Evolutionary conservation across 1,140 invertebrate genomes (phyloP).

Genomic region (Listronotus oregonensis): DNA sequence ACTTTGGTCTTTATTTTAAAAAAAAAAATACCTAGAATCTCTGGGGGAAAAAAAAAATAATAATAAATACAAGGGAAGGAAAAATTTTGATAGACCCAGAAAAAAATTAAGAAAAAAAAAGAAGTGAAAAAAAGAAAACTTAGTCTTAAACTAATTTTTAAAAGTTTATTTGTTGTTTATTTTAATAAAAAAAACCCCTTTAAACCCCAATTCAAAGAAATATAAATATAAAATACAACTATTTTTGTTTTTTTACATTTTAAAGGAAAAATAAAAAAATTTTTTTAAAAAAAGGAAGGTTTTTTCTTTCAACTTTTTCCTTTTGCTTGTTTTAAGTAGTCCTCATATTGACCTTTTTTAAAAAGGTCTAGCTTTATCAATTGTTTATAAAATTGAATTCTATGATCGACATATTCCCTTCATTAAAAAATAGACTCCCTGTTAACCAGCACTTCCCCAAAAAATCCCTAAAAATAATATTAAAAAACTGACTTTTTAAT

Average conservation of each 20-base stretch:
- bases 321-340: slow-evolving; percentile 59
- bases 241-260: neutral
- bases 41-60: slow-evolving; percentile 80
- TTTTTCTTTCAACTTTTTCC: slow-evolving; percentile 21
- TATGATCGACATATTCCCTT: slow-evolving; percentile 59
- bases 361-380: slow-evolving; percentile 72
- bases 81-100: slow-evolving; percentile 46
- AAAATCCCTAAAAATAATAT: slow-evolving; percentile 73
- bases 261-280: slow-evolving; percentile 8
- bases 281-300: neutral
- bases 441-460: slow-evolving; percentile 77
- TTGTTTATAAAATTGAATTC: slow-evolving; percentile 61
- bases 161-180: neutral
- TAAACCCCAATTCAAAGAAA: too few species aligned
- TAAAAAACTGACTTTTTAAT: too few species aligned
- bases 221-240: slow-evolving; percentile 5
- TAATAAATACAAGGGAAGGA: slow-evolving; percentile 67
- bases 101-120: slow-evolving; percentile 50
- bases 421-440: slow-evolving; percentile 70
- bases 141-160: slow-evolving; percentile 10
- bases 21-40: slow-evolving; percentile 74
- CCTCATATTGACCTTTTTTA: slow-evolving; percentile 76
- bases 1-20: slow-evolving; percentile 71
- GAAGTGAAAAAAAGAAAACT: slow-evolving; percentile 41
- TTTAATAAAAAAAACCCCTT: too few species aligned